Conservation (phyloP, 23 tunicate genomes). For the Styela plicata region DNA sequence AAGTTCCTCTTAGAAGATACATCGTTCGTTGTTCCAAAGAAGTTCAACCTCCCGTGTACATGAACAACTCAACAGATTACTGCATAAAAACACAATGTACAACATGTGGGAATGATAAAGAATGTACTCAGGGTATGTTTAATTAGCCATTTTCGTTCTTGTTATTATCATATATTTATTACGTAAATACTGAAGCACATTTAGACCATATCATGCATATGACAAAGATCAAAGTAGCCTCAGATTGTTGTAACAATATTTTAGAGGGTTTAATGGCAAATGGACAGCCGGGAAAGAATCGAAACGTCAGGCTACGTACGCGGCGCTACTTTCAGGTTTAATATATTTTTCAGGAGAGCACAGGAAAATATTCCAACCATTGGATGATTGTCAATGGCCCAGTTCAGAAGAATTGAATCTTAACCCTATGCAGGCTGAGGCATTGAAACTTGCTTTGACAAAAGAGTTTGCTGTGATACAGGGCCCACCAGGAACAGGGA, state of each 20-base stretch:
- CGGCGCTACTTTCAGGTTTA: background rate
- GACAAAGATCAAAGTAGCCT: no score
- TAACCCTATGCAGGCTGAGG: conserved; percentile 45
- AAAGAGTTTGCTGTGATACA: conserved; percentile 69
- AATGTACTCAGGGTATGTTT: background rate
- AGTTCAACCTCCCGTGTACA: conserved; percentile 42
- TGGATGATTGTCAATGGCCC: conserved; percentile 37
- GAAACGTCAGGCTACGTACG: no score
- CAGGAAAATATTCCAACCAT: background rate
- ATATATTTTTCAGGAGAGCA: background rate
- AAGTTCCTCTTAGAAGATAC: conserved; percentile 42
- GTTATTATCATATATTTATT: background rate
- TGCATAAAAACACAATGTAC: background rate
- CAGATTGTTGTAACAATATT: no score
- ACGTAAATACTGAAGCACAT: background rate
- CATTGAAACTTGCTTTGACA: conserved; percentile 62
- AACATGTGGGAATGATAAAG: background rate
- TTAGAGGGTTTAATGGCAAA: no score
- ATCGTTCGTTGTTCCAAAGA: conserved; percentile 40
- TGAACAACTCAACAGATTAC: background rate
- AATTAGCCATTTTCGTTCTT: conserved; percentile 1
- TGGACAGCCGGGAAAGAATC: no score
- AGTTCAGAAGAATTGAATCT: conserved; percentile 28
- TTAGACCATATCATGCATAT: background rate
- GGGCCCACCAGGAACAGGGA: conserved; percentile 97